Evolutionary conservation across 1,140 invertebrate genomes (phyloP).

Genomic region (Melitaea cinxia): DNA sequence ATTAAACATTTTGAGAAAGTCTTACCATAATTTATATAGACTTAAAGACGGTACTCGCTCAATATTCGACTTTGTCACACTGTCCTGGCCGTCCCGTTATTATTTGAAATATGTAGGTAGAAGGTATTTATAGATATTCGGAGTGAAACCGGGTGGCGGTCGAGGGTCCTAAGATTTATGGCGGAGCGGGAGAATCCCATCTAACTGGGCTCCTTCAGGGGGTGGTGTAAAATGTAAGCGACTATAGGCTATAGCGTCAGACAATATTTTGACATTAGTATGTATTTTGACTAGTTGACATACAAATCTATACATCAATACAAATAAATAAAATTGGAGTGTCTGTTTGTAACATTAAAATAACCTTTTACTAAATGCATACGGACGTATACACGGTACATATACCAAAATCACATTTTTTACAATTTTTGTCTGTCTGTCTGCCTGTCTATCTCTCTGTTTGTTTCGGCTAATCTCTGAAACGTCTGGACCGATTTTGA

Average conservation of each 20-base stretch:
- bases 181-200: slow-evolving; percentile 77
- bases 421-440: no score
- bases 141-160: slow-evolving; percentile 77
- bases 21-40: neutral
- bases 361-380: no score
- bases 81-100: slow-evolving; percentile 57
- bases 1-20: no score
- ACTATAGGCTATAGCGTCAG: neutral
- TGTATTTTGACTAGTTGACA: no score
- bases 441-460: no score
- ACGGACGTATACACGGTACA: no score
- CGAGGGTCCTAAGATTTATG: slow-evolving; percentile 80
- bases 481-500: no score
- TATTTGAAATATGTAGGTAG: slow-evolving; percentile 78
- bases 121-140: slow-evolving; percentile 80
- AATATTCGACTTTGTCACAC: slow-evolving; percentile 51
- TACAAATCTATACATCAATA: no score
- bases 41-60: neutral
- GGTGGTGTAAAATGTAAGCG: slow-evolving; percentile 26
- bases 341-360: no score
- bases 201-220: slow-evolving; percentile 68
- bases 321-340: no score
- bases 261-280: neutral
- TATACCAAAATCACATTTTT: no score
- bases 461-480: no score